Evolutionary conservation across 2,113 vertebrate species (phyloP), one percentile per base, ranked within the genome.

Genomic region (Bos javanicus): DNA sequence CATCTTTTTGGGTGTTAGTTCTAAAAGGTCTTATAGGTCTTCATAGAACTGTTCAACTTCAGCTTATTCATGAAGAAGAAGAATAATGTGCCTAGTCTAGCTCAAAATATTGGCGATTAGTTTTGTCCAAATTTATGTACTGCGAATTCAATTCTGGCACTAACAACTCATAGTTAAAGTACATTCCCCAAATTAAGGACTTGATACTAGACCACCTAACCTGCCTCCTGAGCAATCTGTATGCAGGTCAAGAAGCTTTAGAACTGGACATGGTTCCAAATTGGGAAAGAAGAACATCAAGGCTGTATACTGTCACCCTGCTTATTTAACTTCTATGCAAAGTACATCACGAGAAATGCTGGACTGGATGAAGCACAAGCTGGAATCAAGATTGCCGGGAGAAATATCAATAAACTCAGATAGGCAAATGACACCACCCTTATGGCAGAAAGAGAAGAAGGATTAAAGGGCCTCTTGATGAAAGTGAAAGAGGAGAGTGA

Each of bases 371-470:
- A 74, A 74, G 19, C n/a, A 74, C n/a, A 74, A 39, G n/a, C n/a
- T 74, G n/a, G n/a, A 25, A 74, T 74, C 19, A 71, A 23, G n/a
- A 71, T 2, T 71, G n/a, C n/a, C 17, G 1, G 19, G 19, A 39
- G 67, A 71, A 71, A 39, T 71, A 23, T 39, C n/a, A 39, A 71
- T 71, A 39, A 39, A n/a, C n/a, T 71, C 19, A 71, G 21, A 39
- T 2, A 71, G 5, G n/a, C 19, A 71, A 10, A 36, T 71, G 17
- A 71, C 19, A 71, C n/a, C 67, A 71, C 67, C 9, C n/a, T 39
- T 39, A 71, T 12, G n/a, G 21, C n/a, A 71, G 67, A 39, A 71
- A 71, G n/a, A 0, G 0, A 71, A 71, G 64, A 36, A 67, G 33
- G 8, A 71, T 19, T 39, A 39, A 39, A 39, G 9, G 23, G 10